Evolutionary conservation across 2,797 vertebrate genomes (phyloP).

Genomic region (Lophius americanus): DNA sequence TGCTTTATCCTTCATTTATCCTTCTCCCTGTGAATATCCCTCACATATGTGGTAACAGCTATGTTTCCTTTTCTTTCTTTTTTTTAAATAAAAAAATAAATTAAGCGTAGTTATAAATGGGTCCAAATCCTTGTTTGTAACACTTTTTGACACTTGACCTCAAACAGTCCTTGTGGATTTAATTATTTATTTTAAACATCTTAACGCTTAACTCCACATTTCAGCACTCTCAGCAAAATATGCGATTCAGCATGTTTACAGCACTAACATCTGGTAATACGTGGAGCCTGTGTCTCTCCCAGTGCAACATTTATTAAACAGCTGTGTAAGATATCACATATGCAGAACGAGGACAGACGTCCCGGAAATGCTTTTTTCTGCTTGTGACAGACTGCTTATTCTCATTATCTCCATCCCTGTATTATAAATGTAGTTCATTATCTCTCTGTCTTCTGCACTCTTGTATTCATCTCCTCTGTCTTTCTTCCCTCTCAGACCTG

Average conservation of each 20-base stretch:
- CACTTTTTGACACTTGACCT: slow-evolving; percentile 33
- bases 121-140: slow-evolving; percentile 1
- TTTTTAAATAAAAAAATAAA: background rate
- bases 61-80: background rate
- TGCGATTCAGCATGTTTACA: slow-evolving; percentile 53
- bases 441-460: slow-evolving; percentile 24
- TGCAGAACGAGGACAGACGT: slow-evolving; percentile 52
- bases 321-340: slow-evolving; percentile 64
- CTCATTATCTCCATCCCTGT: slow-evolving; percentile 62
- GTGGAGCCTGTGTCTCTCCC: slow-evolving; percentile 41
- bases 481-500: slow-evolving; percentile 73
- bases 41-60: too few species aligned
- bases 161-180: slow-evolving; percentile 37
- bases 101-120: background rate
- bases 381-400: slow-evolving; percentile 58
- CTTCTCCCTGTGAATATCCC: too few species aligned
- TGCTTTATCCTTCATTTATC: too few species aligned
- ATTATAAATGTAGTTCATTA: slow-evolving; percentile 56
- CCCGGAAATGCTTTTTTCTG: slow-evolving; percentile 61
- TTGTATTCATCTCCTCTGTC: slow-evolving; percentile 20
- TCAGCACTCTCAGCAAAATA: slow-evolving; percentile 53
- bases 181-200: slow-evolving; percentile 47
- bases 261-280: slow-evolving; percentile 70
- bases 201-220: slow-evolving; percentile 45
- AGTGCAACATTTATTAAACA: slow-evolving; percentile 69